Evolutionary conservation across 1,140 invertebrate genomes (phyloP).

Genomic region (Paralvinella palmiformis): DNA sequence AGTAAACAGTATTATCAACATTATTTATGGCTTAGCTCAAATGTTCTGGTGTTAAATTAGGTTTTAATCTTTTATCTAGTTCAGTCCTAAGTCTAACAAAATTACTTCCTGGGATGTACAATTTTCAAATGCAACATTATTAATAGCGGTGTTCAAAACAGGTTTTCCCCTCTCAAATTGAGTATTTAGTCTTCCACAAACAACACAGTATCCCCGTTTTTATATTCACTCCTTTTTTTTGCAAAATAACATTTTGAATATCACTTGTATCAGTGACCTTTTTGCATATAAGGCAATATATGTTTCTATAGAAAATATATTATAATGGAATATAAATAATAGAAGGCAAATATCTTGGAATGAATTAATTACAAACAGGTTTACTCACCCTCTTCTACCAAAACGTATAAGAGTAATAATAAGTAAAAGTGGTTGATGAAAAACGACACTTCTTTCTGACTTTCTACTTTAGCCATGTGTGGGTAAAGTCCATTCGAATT

Average conservation of each 20-base stretch:
- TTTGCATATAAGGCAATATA: conserved; percentile 1
- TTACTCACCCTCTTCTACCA: conserved; percentile 1
- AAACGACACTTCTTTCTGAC: conserved; percentile 8
- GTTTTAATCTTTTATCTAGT: conserved; percentile 9
- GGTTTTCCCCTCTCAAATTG: background rate
- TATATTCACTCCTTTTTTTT: conserved; percentile 5
- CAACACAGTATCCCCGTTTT: conserved; percentile 1
- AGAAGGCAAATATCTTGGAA: conserved; percentile 21
- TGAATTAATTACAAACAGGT: background rate
- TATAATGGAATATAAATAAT: conserved; percentile 12
- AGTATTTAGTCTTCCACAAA: conserved; percentile 7
- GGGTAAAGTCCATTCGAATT: too few species aligned
- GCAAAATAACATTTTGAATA: conserved; percentile 6
- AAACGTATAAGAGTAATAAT: conserved; percentile 9
- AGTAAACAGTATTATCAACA: conserved; percentile 1
- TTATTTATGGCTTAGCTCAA: background rate
- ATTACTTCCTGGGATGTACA: conserved; percentile 19
- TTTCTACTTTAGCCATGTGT: background rate
- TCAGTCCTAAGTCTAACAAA: conserved; percentile 18
- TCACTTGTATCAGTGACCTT: conserved; percentile 9
- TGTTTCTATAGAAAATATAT: conserved; percentile 1
- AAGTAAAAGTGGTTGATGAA: conserved; percentile 2
- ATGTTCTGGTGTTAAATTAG: background rate
- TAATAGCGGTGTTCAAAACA: conserved; percentile 4
- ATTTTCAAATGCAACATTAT: conserved; percentile 19